These are phyloP conservation scores for Teinopalpus imperialis DNA, from an alignment of 2,888 invertebrate species.

Conservation along the genomic window DNA sequence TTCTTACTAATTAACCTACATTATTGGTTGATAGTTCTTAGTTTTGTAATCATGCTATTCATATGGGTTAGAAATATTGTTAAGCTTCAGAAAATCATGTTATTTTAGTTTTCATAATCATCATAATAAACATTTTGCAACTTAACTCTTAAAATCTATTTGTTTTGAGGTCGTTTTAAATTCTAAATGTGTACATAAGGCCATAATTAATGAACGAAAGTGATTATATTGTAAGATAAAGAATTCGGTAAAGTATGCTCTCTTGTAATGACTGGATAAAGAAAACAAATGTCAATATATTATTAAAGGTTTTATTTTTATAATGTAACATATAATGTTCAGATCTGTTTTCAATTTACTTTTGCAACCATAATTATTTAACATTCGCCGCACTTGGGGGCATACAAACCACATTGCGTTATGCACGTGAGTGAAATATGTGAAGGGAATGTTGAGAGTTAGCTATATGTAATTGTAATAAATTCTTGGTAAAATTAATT, in stretches of 20 bases:
- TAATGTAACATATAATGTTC: constrained; percentile 19
- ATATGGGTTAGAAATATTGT: too few species aligned
- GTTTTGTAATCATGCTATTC: too few species aligned
- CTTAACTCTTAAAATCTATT: too few species aligned
- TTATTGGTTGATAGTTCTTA: neutral
- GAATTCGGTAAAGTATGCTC: constrained; percentile 18
- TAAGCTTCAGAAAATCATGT: too few species aligned
- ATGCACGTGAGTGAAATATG: constrained; percentile 52
- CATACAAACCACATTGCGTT: constrained; percentile 45
- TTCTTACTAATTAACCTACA: neutral
- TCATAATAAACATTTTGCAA: too few species aligned
- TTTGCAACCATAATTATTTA: constrained; percentile 17
- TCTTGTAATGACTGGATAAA: neutral
- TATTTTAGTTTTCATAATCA: too few species aligned
- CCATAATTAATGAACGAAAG: constrained; percentile 23
- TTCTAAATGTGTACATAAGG: constrained; percentile 21
- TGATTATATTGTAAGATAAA: constrained; percentile 24
- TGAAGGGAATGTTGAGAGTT: constrained; percentile 55
- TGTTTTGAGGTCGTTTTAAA: too few species aligned
- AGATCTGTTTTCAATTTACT: constrained; percentile 30
- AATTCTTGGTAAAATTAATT: constrained; percentile 57
- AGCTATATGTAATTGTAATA: constrained; percentile 60
- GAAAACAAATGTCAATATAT: constrained; percentile 5
- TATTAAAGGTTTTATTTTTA: constrained; percentile 20
- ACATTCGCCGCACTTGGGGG: constrained; percentile 34